A percentile compares a stretch with the other conserved stretches of the same genome.
phyloP scores from a whole-genome alignment of 1,140 invertebrate genomes.

The Drosophila orosa region DNA sequence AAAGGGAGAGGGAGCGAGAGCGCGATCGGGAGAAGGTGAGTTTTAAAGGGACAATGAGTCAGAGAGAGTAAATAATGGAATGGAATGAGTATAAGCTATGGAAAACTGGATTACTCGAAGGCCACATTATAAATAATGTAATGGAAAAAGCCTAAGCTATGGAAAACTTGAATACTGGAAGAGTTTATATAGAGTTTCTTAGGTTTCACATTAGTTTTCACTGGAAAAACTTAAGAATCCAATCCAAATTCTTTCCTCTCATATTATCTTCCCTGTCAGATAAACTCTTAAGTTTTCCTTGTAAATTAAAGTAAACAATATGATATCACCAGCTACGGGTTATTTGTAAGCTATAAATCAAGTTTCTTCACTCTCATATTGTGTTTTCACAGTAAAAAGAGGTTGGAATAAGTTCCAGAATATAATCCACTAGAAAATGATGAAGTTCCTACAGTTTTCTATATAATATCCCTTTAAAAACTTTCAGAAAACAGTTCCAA shows the following conservation, averaged over 20 bases:
- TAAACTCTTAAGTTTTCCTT: neutral
- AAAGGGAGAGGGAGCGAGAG: conserved; percentile 45
- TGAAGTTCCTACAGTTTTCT: neutral
- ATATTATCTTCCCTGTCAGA: neutral
- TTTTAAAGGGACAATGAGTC: neutral
- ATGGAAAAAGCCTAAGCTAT: neutral
- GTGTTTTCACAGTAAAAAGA: neutral
- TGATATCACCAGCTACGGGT: too few relatives aligned
- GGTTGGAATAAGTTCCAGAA: neutral
- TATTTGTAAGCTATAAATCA: neutral
- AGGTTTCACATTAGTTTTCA: neutral
- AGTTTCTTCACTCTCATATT: neutral
- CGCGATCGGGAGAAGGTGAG: conserved; percentile 60
- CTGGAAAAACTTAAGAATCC: too few relatives aligned
- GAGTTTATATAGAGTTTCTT: neutral
- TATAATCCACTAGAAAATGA: accelerated
- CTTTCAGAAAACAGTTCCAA: too few relatives aligned
- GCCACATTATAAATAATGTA: neutral
- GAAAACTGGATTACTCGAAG: too few relatives aligned
- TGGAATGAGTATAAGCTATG: too few relatives aligned
- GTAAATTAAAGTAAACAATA: neutral
- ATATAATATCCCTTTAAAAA: neutral
- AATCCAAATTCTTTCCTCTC: neutral
- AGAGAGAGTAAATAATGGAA: neutral
- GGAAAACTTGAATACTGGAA: neutral